These are phyloP conservation scores for Stictonetta naevosa DNA, from an alignment of 2,113 vertebrate species.

Conservation along the genomic window DNA sequence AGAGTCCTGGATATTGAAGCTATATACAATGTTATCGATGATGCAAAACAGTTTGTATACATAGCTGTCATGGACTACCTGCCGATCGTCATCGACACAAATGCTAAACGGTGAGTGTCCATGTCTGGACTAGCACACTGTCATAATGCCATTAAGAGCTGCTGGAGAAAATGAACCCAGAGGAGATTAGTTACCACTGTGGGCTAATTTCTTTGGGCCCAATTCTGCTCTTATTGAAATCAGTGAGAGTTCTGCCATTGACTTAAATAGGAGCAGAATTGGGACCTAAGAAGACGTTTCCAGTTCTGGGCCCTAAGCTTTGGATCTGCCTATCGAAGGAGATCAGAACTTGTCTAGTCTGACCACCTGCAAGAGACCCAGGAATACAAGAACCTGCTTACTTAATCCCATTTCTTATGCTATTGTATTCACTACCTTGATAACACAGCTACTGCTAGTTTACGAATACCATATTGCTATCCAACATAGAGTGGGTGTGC, in stretches of 20 bases:
- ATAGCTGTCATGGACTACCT: conserved; percentile 93
- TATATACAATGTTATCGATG: conserved; percentile 90
- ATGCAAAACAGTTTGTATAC: conserved; percentile 88
- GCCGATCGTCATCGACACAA: conserved; percentile 83
- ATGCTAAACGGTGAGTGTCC: conserved; percentile 75
- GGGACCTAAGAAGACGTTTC: conserved; percentile 57
- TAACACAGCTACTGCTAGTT: not conserved
- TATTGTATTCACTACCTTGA: not conserved
- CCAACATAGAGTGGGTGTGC: not conserved
- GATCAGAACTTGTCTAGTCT: conserved; percentile 31
- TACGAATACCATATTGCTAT: not conserved
- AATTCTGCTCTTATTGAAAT: conserved; percentile 71
- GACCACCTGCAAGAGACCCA: not conserved
- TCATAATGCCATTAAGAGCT: not conserved
- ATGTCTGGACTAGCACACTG: not conserved
- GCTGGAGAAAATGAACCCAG: not conserved
- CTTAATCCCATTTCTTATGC: not conserved
- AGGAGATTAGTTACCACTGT: not conserved
- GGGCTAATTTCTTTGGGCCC: conserved; percentile 59
- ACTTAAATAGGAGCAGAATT: conserved; percentile 68
- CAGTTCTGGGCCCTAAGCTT: conserved; percentile 25
- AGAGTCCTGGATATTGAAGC: conserved; percentile 92
- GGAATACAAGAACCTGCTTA: not conserved
- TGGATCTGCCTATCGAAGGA: conserved; percentile 26
- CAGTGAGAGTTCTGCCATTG: conserved; percentile 67